These are phyloP conservation scores for Pachyramphus minor DNA, from an alignment of 2,113 vertebrate genomes.

Conservation along the genomic window DNA sequence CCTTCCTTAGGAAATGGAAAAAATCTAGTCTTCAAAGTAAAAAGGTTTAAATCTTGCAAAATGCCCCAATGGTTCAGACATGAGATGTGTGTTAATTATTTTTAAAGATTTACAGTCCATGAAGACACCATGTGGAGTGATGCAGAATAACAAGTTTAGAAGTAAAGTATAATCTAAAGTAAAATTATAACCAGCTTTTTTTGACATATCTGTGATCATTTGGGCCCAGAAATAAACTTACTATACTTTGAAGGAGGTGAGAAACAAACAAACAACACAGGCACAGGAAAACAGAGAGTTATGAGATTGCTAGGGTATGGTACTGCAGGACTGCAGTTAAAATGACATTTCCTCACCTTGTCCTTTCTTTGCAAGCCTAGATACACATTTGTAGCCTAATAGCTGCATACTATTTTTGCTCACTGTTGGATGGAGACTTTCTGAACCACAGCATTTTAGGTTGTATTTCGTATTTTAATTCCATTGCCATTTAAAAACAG, in stretches of 20 bases:
- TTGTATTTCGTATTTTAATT: not conserved
- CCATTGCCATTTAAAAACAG: not conserved
- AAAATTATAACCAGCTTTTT: not conserved
- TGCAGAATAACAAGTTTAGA: constrained; percentile 6
- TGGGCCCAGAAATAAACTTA: not conserved
- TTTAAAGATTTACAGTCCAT: not conserved
- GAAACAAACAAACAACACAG: not conserved
- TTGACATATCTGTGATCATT: not conserved
- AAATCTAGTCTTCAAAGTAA: constrained; percentile 20
- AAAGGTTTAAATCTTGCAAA: constrained; percentile 28
- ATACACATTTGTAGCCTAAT: not conserved
- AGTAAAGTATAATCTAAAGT: not conserved
- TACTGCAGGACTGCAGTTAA: not conserved
- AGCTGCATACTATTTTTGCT: not conserved
- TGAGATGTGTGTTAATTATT: not conserved
- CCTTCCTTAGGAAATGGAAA: not conserved
- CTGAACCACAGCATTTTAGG: not conserved
- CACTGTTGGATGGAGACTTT: not conserved
- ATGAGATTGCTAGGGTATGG: not conserved
- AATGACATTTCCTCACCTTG: not conserved
- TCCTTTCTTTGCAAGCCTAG: not conserved
- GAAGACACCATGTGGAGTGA: constrained; percentile 51
- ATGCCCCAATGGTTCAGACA: not conserved
- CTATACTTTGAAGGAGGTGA: not conserved
- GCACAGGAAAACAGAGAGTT: not conserved